Base-by-base conservation (phyloP, 2,888 invertebrate species). In the Napeogenes sylphis region DNA sequence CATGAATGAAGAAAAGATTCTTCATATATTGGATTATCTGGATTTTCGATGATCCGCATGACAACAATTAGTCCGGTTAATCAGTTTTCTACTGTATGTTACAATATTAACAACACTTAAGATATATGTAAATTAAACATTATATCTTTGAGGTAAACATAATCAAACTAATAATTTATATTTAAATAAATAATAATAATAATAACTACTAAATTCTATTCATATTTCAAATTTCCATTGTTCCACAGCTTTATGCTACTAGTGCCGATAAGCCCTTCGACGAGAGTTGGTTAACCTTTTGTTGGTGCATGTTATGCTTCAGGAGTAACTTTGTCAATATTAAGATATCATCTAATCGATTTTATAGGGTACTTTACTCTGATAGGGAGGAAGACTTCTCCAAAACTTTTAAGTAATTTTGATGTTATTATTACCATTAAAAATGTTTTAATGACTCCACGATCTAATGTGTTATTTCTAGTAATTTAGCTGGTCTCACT, bases 291-390 rank as follows among this genome's bases (percentile, higher is more conserved):
- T 51, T 51, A 51, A 51, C 30, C 30, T 51, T 51, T 21, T 51
- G 21, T 51, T 6, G 21, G 8, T 51, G 51, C 51, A 51, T 51
- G 51, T 51, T 51, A 51, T 51, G 12, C 42, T 42, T 12, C 51
- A 30, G 8, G 21, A 51, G 51, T 30, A 51, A 51, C 51, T 51
- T 51, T 30, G 51, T 51, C 51, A 51, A 51, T 51, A 51, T 51
- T 51, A 51, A 51, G 51, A 51, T 30, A 51, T 51, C 10, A 51
- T 51, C 51, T 51, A 30, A 51, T 51, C 51, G 30, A 51, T 30
- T 12, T 51, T 51, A 51, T 51, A 30, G 10, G 12, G 30, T 51
- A 51, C 51, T 51, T 51, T 51, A 51, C 51, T 51, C 8, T 47
- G 21, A 14, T 38, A 30, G 51, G 51, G 51, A 51, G 30, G 12